Percentiles rank a stretch among this genome's conserved stretches.
Conservation (phyloP, 2,113 vertebrate species). For the Podocnemis expansa region DNA sequence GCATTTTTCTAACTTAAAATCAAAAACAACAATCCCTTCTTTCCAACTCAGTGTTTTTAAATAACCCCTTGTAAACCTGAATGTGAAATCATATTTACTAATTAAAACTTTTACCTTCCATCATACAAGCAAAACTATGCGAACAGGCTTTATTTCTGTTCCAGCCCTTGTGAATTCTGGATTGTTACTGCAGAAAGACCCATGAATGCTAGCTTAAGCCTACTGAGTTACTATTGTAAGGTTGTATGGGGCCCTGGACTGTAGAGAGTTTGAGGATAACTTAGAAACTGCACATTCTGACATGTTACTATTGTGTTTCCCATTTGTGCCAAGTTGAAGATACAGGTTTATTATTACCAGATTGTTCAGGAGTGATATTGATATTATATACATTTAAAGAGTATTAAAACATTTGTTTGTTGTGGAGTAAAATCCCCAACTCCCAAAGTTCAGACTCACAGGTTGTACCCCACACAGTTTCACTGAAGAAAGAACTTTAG, state of each 20-base stretch:
- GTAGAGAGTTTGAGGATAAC: not conserved
- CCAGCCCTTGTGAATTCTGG: not conserved
- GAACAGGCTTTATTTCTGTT: accelerated
- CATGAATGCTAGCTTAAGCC: not conserved
- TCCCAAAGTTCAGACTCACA: accelerated
- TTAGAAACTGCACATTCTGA: not conserved
- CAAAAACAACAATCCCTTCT: not conserved
- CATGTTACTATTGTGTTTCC: not conserved
- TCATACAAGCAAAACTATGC: not conserved
- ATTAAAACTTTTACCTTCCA: too few species aligned
- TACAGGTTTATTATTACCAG: not conserved
- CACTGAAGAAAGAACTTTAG: not conserved
- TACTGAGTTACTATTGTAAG: not conserved
- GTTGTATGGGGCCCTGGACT: not conserved
- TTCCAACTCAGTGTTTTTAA: not conserved
- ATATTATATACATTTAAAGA: not conserved
- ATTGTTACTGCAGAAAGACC: not conserved
- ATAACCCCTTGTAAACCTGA: not conserved
- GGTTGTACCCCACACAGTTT: not conserved
- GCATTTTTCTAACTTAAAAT: not conserved
- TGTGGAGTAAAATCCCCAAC: not conserved
- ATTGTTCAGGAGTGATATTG: not conserved
- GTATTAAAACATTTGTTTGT: not conserved
- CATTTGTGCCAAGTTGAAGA: accelerated
- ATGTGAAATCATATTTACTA: not conserved